Evolutionary conservation across 2,113 vertebrate genomes (phyloP).

Genomic region (Pachycephala philippinensis): DNA sequence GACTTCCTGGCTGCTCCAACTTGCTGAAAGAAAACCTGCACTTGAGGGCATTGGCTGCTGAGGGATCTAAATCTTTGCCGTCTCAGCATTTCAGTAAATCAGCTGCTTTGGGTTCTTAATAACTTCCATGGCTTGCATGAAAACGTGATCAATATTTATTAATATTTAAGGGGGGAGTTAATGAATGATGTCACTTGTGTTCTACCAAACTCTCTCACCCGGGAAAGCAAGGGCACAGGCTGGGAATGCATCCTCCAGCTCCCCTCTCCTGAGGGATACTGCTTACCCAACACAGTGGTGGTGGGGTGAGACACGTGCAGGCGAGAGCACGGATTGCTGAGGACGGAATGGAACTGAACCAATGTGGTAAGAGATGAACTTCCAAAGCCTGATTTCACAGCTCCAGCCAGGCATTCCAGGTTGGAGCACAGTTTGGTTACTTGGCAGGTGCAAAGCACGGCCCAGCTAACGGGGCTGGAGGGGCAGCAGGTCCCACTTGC

Average conservation of each 20-base stretch:
- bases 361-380: fast-evolving
- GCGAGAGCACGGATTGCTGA: fast-evolving
- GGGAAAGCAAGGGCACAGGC: neutral
- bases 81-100: neutral
- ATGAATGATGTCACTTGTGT: neutral
- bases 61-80: neutral
- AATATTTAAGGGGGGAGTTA: neutral
- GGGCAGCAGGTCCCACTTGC: neutral
- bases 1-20: neutral
- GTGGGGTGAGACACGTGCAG: neutral
- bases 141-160: neutral
- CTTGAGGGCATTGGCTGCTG: neutral
- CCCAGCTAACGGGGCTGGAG: neutral
- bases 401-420: neutral
- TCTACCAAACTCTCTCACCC: neutral
- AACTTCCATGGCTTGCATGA: neutral
- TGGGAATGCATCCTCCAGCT: neutral
- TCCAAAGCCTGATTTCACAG: neutral
- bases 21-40: neutral
- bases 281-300: fast-evolving
- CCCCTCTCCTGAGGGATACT: fast-evolving
- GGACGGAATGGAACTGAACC: neutral
- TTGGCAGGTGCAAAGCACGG: neutral
- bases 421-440: fast-evolving
- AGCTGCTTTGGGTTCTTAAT: neutral